phyloP scores from a whole-genome alignment of 2,888 invertebrate genomes.

The Auanema freiburgensis region DNA sequence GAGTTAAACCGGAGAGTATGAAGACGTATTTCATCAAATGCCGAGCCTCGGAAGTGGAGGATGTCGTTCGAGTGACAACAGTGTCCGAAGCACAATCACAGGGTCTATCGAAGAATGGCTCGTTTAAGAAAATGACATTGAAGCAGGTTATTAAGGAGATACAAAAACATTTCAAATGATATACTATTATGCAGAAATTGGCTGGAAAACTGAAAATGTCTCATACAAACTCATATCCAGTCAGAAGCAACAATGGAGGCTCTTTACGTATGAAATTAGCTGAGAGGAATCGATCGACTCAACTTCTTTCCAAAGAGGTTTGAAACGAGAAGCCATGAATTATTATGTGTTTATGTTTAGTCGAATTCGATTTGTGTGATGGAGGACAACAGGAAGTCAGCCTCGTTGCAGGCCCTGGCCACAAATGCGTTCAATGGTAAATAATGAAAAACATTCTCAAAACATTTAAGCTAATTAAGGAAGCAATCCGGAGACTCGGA shows the following conservation, averaged over 20 bases:
- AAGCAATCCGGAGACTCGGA: constrained; percentile 35
- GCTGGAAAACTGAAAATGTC: constrained; percentile 57
- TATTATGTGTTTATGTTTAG: constrained; percentile 22
- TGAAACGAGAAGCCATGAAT: background rate
- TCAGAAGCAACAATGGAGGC: constrained; percentile 42
- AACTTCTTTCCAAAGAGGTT: constrained; percentile 42
- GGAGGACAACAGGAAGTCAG: constrained; percentile 56
- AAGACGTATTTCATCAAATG: constrained; percentile 85
- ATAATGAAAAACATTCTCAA: background rate
- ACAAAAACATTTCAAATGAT: constrained; percentile 6
- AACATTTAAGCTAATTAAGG: constrained; percentile 13
- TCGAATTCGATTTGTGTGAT: constrained; percentile 57
- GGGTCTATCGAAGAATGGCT: constrained; percentile 16
- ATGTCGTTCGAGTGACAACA: constrained; percentile 17
- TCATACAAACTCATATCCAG: constrained; percentile 57
- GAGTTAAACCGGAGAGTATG: constrained; percentile 46
- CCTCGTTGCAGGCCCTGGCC: constrained; percentile 61
- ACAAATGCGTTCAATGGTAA: constrained; percentile 37
- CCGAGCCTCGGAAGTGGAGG: constrained; percentile 46
- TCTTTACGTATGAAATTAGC: constrained; percentile 57
- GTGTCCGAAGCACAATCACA: constrained; percentile 26
- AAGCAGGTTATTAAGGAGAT: constrained; percentile 20
- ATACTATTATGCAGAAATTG: constrained; percentile 45
- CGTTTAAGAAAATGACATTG: constrained; percentile 27
- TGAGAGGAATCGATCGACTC: constrained; percentile 47